Conservation (phyloP, 2,113 vertebrate genomes). For the Otis tarda region DNA sequence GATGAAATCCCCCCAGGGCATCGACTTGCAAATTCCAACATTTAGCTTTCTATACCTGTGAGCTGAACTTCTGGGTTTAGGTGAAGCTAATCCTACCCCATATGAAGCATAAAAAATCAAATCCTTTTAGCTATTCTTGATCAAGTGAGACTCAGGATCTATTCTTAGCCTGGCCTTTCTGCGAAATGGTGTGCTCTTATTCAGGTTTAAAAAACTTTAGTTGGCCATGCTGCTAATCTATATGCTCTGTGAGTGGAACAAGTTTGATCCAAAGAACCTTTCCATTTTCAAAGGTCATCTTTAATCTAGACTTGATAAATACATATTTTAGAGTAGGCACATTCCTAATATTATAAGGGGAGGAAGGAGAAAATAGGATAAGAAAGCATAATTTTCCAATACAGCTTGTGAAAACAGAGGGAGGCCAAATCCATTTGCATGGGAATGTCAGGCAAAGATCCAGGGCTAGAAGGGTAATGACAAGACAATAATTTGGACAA, state of each 20-base stretch:
- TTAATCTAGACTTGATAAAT: neutral
- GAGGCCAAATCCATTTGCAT: neutral
- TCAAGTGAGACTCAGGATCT: neutral
- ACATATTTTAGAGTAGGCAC: neutral
- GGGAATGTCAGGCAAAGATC: neutral
- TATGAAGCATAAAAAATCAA: neutral
- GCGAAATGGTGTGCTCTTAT: neutral
- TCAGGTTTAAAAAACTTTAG: neutral
- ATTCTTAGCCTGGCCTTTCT: neutral
- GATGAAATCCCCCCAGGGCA: neutral
- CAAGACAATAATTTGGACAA: neutral
- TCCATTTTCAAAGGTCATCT: neutral
- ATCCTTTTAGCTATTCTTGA: neutral
- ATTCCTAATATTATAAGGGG: neutral
- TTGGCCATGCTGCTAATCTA: neutral
- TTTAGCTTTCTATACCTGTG: neutral
- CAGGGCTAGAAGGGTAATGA: neutral
- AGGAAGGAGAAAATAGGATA: neutral
- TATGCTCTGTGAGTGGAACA: neutral
- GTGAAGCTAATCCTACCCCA: slow-evolving; percentile 3
- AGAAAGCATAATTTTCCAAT: neutral
- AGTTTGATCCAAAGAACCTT: neutral
- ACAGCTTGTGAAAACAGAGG: neutral
- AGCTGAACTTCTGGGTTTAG: neutral
- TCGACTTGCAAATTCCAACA: neutral